These are phyloP conservation scores for Aplidium turbinatum DNA, from an alignment of 23 tunicate species.

Conservation along the genomic window DNA sequence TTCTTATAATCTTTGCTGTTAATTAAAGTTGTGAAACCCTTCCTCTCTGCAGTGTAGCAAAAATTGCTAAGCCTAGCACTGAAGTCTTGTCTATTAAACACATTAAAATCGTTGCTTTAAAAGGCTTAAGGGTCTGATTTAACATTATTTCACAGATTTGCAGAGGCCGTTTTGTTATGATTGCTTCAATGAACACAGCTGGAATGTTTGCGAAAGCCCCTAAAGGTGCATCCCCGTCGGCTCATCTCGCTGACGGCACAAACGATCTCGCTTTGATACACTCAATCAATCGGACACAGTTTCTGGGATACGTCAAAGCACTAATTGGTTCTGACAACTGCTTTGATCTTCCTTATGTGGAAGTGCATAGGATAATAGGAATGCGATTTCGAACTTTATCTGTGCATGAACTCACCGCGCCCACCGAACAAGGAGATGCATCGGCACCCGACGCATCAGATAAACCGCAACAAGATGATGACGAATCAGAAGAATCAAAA, in stretches of 20 bases:
- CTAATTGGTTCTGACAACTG: slow-evolving; percentile 46
- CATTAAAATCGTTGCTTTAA: slow-evolving; percentile 47
- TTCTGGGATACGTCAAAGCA: slow-evolving; percentile 29
- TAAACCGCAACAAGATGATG: too few relatives aligned
- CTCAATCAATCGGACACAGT: slow-evolving; percentile 42
- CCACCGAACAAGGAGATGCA: too few relatives aligned
- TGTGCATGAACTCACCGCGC: too few relatives aligned
- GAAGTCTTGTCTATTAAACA: slow-evolving; percentile 20
- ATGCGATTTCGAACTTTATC: background rate
- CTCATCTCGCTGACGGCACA: slow-evolving; percentile 72
- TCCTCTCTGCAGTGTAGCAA: too few relatives aligned
- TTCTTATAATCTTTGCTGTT: too few relatives aligned
- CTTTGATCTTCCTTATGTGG: slow-evolving; percentile 68
- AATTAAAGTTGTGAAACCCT: background rate
- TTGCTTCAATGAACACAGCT: slow-evolving; percentile 47
- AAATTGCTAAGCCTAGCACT: too few relatives aligned
- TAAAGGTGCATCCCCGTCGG: slow-evolving; percentile 59
- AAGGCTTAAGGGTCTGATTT: too few relatives aligned
- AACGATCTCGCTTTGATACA: slow-evolving; percentile 55
- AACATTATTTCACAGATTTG: slow-evolving; percentile 28
- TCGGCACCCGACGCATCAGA: too few relatives aligned
- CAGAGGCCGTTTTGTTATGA: slow-evolving; percentile 49
- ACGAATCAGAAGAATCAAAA: too few relatives aligned
- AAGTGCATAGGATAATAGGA: slow-evolving; percentile 64
- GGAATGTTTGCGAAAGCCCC: slow-evolving; percentile 57